Percentiles rank a stretch among this genome's conserved stretches.
Evolutionary conservation across 2,888 invertebrate genomes (phyloP).

Genomic region (Drosophila rubida): DNA sequence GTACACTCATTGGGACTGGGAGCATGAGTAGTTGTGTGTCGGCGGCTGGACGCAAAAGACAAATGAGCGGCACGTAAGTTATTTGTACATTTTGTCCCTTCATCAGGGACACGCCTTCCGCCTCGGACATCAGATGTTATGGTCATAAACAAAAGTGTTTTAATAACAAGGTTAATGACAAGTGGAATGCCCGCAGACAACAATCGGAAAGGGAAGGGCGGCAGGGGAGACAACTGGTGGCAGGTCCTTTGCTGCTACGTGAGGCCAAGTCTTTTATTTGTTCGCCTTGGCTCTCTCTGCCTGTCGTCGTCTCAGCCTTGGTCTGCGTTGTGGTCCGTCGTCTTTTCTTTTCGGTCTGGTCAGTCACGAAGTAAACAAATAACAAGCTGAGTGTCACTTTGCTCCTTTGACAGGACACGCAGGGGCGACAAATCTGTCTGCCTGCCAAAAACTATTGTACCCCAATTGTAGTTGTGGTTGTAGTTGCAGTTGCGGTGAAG

Average conservation of each 20-base stretch:
- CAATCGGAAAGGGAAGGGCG: neutral
- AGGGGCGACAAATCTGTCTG: conserved; percentile 29
- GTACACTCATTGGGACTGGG: conserved; percentile 4
- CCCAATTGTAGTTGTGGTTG: conserved; percentile 21
- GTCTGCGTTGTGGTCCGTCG: neutral
- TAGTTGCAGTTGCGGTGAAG: conserved; percentile 26
- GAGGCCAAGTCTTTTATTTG: conserved; percentile 33
- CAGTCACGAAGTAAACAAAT: conserved; percentile 60
- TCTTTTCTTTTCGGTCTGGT: conserved; percentile 1
- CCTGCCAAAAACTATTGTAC: neutral
- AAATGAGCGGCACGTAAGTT: conserved; percentile 83
- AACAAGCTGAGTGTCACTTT: conserved; percentile 45
- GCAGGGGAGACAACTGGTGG: conserved; percentile 6
- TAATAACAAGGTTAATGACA: conserved; percentile 83
- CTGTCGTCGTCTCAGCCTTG: conserved; percentile 7
- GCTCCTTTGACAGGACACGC: conserved; percentile 31
- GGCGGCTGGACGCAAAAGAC: conserved; percentile 53
- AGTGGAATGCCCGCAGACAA: conserved; percentile 74
- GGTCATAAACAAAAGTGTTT: conserved; percentile 80
- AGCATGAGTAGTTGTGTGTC: conserved; percentile 15
- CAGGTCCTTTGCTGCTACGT: conserved; percentile 57
- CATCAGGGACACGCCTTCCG: conserved; percentile 12
- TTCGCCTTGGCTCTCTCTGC: neutral
- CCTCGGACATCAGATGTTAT: conserved; percentile 81
- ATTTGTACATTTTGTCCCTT: conserved; percentile 71